A percentile compares a stretch with the other conserved stretches of the same genome.
Evolutionary conservation across 2,113 vertebrate genomes (phyloP).

Genomic region (Heterotilapia buettikoferi): DNA sequence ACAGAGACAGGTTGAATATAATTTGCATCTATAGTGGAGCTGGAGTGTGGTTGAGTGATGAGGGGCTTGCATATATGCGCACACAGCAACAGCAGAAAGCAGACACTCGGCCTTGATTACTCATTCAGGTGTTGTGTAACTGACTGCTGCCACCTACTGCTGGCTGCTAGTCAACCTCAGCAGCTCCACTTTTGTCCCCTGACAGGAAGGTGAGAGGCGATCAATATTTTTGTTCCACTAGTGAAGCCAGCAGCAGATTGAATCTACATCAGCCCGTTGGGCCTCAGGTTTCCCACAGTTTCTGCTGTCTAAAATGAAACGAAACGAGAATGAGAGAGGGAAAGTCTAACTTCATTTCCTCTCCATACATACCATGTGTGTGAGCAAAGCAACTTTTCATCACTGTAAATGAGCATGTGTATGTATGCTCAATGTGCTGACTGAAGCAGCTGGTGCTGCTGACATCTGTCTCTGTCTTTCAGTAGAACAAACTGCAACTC

Average conservation of each 20-base stretch:
- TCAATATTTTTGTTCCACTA: constrained; percentile 50
- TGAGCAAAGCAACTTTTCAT: not conserved
- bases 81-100: not conserved
- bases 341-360: not conserved
- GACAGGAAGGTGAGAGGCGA: constrained; percentile 45
- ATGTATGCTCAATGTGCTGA: constrained; percentile 53
- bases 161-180: constrained; percentile 13
- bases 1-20: not conserved
- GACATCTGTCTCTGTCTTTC: constrained; percentile 61
- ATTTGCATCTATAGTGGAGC: not conserved
- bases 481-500: constrained; percentile 45
- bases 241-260: constrained; percentile 14
- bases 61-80: not conserved
- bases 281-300: constrained; percentile 32
- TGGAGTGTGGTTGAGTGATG: not conserved
- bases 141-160: constrained; percentile 71
- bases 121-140: constrained; percentile 45
- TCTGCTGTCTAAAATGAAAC: not conserved
- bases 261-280: not conserved
- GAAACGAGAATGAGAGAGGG: not conserved
- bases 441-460: constrained; percentile 52
- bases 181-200: not conserved
- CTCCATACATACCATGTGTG: not conserved
- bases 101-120: not conserved
- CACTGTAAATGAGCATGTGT: not conserved